phyloP scores from a whole-genome alignment of 2,797 vertebrate genomes.

The Heterohyrax brucei region DNA sequence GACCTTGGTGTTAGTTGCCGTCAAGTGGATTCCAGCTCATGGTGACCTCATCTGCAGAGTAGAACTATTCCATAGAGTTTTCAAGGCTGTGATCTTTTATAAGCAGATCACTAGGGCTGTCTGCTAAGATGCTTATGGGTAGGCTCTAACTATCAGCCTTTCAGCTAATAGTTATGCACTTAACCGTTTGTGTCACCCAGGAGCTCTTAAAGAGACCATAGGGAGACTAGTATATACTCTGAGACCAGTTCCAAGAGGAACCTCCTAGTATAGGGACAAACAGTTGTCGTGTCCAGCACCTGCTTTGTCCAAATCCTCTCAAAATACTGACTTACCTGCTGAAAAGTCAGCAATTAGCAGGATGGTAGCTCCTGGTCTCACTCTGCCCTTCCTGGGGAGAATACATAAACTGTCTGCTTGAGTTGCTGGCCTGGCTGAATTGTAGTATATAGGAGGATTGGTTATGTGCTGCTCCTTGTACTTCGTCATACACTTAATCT shows the following conservation, averaged over 20 bases:
- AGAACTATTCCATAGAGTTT: not conserved
- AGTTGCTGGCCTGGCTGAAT: not conserved
- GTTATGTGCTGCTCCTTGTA: not conserved
- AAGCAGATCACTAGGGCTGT: too few relatives aligned
- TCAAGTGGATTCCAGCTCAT: not conserved
- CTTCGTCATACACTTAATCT: not conserved
- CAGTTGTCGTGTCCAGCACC: not conserved
- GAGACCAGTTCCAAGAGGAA: not conserved
- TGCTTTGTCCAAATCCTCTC: not conserved
- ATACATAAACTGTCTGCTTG: not conserved
- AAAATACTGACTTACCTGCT: not conserved
- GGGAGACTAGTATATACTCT: not conserved
- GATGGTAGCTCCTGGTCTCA: not conserved
- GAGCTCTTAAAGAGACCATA: not conserved
- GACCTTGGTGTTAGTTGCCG: not conserved
- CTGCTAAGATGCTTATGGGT: too few relatives aligned
- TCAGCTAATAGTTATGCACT: too few relatives aligned
- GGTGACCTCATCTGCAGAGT: not conserved
- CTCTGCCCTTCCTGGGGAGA: not conserved
- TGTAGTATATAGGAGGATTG: not conserved
- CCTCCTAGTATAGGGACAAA: not conserved
- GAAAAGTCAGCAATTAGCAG: not conserved
- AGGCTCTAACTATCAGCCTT: too few relatives aligned
- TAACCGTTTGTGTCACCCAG: too few relatives aligned
- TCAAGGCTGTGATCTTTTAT: not conserved